Evolutionary conservation across 2,797 vertebrate species (phyloP), one percentile per base, ranked within the genome.

Genomic region (Poeciliopsis infans): DNA sequence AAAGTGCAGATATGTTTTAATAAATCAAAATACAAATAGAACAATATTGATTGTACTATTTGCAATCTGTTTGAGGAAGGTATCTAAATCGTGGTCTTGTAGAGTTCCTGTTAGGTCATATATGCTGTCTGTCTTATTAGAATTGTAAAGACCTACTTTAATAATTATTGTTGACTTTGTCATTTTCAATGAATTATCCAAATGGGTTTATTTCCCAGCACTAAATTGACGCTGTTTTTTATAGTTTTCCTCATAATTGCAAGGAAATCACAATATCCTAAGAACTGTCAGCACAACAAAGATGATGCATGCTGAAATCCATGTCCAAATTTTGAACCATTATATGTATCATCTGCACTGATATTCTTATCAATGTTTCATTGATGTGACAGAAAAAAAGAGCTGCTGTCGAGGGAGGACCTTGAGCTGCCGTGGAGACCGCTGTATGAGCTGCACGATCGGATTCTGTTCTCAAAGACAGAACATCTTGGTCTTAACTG

Each of bases 401-500:
- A 99, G 74, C 95, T 99, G 75, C 96, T 99, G 90, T 98, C 98
- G 85, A 97, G 97, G 88, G 97, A 97, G 79, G 98, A 99, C 89
- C 95, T 99, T 82, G 97, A 99, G 93, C 96, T 99, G 91, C 96
- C 96, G 13, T 99, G 98, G 98, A 95, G 96, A 94, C 98, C 98
- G 0, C 95, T 99, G 85, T 97, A 98, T 83, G 97, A 99, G 89
- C 96, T 99, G 90, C 85, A 99, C 72, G 98, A 99, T 91, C 96
- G 97, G 92, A 98, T 99, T 89, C 96, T 99, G 18, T 99, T 98
- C 90, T 99, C 98, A 64, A 99, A 99, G 93, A 99, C 97, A 0
- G 98, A 99, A 90, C 97, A 99, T 89, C 97, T 99, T 80, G 98
- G 98, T 85, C 97, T 99, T 89, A 99, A 98, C 95, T 99, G 98